phyloP scores from a whole-genome alignment of 1,140 invertebrate species.

The Ephestia elutella region DNA sequence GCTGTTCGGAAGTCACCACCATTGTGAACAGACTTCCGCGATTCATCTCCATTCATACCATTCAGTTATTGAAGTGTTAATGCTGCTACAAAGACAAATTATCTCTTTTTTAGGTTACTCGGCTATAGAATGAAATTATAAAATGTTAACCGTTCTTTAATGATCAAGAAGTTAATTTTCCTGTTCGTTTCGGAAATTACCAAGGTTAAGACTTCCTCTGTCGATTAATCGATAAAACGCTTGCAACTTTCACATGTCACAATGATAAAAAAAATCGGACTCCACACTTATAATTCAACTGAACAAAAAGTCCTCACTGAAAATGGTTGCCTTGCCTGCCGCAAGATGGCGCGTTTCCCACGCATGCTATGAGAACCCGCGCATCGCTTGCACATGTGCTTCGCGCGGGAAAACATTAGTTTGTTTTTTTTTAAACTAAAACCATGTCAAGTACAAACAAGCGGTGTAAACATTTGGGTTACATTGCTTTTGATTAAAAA shows the following conservation, averaged over 20 bases:
- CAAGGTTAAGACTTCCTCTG: neutral
- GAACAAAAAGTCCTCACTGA: constrained; percentile 51
- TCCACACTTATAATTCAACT: constrained; percentile 26
- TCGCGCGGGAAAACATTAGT: constrained; percentile 51
- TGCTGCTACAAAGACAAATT: neutral
- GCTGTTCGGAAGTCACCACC: constrained; percentile 32
- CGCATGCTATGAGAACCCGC: constrained; percentile 53
- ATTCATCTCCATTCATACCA: neutral
- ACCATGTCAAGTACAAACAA: constrained; percentile 34
- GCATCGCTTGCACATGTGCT: constrained; percentile 46
- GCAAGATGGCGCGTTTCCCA: constrained; percentile 62
- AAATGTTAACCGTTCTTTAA: neutral
- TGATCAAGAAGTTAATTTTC: neutral
- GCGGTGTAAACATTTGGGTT: constrained; percentile 29
- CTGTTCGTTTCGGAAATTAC: neutral
- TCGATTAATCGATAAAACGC: constrained; percentile 8
- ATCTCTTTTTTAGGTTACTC: neutral
- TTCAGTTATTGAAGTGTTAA: constrained; percentile 3
- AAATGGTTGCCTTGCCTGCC: constrained; percentile 39
- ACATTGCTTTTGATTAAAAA: neutral
- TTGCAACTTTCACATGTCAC: neutral
- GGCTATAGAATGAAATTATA: neutral
- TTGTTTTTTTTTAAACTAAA: constrained; percentile 35
- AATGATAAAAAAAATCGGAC: neutral
- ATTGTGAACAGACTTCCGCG: constrained; percentile 34